Conservation (phyloP, 2,888 invertebrate genomes). For the Paralinhomoeus sp. region DNA sequence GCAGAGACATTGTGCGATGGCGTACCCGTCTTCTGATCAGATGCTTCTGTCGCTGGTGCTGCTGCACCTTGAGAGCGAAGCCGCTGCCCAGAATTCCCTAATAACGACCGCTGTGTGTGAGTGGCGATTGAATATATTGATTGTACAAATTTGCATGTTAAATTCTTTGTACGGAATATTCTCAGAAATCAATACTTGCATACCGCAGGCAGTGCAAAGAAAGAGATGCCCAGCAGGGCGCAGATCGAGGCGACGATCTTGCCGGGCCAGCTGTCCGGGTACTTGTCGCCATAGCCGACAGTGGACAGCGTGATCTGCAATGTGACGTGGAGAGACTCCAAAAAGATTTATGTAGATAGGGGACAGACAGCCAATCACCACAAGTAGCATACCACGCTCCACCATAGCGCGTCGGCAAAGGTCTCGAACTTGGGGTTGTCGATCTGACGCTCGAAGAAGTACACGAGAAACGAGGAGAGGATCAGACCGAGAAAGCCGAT, state of each 20-base stretch:
- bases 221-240: slow-evolving; percentile 72
- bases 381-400: slow-evolving; percentile 91
- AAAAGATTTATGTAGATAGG: too few relatives aligned
- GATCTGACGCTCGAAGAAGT: slow-evolving; percentile 72
- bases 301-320: slow-evolving; percentile 86
- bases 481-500: slow-evolving; percentile 81
- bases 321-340: too few relatives aligned
- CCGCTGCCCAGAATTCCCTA: slow-evolving; percentile 81
- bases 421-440: slow-evolving; percentile 56
- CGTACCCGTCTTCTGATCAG: slow-evolving; percentile 56
- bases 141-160: too few relatives aligned
- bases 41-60: slow-evolving; percentile 79
- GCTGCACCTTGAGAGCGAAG: slow-evolving; percentile 79
- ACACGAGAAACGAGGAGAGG: slow-evolving; percentile 79
- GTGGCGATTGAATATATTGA: background rate
- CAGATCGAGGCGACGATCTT: slow-evolving; percentile 82
- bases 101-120: slow-evolving; percentile 1
- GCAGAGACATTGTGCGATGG: too few relatives aligned
- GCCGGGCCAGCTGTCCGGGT: slow-evolving; percentile 76
- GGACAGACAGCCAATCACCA: too few relatives aligned
- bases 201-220: slow-evolving; percentile 83
- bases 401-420: slow-evolving; percentile 82
- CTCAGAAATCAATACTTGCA: too few relatives aligned
- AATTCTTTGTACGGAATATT: too few relatives aligned
- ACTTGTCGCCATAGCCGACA: slow-evolving; percentile 79